phyloP scores from a whole-genome alignment of 2,888 invertebrate genomes.

The Drosophila demipolita region DNA sequence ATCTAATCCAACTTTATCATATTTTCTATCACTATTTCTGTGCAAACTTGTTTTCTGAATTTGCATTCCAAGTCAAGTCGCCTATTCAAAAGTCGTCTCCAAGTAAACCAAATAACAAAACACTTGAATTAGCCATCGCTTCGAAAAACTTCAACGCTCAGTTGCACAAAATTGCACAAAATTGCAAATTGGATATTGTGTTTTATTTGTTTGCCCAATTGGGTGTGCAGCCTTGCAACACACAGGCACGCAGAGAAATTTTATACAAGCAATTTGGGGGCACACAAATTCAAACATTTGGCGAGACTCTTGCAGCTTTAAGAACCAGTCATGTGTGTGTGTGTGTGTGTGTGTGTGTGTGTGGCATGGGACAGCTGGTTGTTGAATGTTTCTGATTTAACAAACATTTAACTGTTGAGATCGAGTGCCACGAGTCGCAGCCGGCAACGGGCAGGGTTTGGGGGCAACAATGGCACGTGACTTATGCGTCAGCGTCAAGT shows the following conservation, averaged over 20 bases:
- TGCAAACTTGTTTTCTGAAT: not conserved
- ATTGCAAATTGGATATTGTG: constrained; percentile 24
- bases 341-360: constrained; percentile 23
- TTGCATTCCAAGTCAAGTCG: not conserved
- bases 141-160: constrained; percentile 10
- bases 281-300: constrained; percentile 16
- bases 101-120: not conserved
- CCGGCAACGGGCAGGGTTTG: not conserved
- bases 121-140: constrained; percentile 23
- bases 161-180: constrained; percentile 7
- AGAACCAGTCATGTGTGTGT: constrained; percentile 59
- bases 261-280: constrained; percentile 2
- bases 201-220: constrained; percentile 18
- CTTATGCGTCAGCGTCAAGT: constrained; percentile 63
- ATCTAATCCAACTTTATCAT: not conserved
- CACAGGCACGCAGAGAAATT: constrained; percentile 7
- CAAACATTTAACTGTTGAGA: constrained; percentile 45
- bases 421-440: no score
- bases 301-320: constrained; percentile 40
- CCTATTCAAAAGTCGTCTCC: not conserved
- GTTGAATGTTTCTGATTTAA: constrained; percentile 67
- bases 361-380: constrained; percentile 28
- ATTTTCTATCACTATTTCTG: not conserved
- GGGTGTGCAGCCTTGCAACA: constrained; percentile 44
- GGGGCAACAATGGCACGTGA: constrained; percentile 56